Percentiles rank a stretch among this genome's conserved stretches.
phyloP scores from a whole-genome alignment of 2,797 vertebrate species.

The Borostomias antarcticus region DNA sequence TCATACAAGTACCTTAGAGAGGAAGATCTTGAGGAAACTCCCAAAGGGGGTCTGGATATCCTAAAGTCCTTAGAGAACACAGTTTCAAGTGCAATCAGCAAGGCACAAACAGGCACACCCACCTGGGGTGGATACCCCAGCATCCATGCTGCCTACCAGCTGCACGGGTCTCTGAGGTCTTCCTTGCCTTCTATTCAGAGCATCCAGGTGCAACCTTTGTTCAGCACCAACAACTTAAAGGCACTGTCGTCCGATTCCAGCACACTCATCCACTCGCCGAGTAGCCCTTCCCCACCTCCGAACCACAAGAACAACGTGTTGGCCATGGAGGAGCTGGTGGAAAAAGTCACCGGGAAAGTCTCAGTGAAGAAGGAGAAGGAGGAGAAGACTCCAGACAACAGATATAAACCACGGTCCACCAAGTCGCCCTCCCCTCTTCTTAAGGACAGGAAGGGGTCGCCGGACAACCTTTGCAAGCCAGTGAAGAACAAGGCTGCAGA shows the following conservation, averaged over 20 bases:
- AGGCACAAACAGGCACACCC: slow-evolving; percentile 95
- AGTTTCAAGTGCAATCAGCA: slow-evolving; percentile 96
- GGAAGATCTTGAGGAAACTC: slow-evolving; percentile 93
- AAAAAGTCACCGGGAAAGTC: slow-evolving; percentile 94
- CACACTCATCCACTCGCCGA: slow-evolving; percentile 84
- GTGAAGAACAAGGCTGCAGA: slow-evolving; percentile 68
- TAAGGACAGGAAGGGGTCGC: slow-evolving; percentile 83
- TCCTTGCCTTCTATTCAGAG: slow-evolving; percentile 78
- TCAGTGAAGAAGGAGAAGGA: slow-evolving; percentile 83
- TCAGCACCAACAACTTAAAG: slow-evolving; percentile 81
- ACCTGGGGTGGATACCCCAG: slow-evolving; percentile 98
- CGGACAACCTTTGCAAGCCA: slow-evolving; percentile 73
- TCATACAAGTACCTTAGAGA: slow-evolving; percentile 95
- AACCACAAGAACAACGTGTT: slow-evolving; percentile 93
- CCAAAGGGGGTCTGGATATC: slow-evolving; percentile 94
- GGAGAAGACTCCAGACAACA: slow-evolving; percentile 78
- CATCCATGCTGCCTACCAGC: slow-evolving; percentile 97
- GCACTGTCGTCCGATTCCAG: slow-evolving; percentile 74
- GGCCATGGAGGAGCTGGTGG: slow-evolving; percentile 97
- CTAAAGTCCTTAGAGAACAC: slow-evolving; percentile 97
- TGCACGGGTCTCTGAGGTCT: slow-evolving; percentile 87
- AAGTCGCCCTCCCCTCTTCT: slow-evolving; percentile 80
- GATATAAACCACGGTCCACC: slow-evolving; percentile 70
- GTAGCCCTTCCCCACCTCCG: slow-evolving; percentile 86
- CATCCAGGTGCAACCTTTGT: slow-evolving; percentile 89